Base-by-base conservation (phyloP, 2,113 vertebrate genomes). In the Saccopteryx leptura region DNA sequence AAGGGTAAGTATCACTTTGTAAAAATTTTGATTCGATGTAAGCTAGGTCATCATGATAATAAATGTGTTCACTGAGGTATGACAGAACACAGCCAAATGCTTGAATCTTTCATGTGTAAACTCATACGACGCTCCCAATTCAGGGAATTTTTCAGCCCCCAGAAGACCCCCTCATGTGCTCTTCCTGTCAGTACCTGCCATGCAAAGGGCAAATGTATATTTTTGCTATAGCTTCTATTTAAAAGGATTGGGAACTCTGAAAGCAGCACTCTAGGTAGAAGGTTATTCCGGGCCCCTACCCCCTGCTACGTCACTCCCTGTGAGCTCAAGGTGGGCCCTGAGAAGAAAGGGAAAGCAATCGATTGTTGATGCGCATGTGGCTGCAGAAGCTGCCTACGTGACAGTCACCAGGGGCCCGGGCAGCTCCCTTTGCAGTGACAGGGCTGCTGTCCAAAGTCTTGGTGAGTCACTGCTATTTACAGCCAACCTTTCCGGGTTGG, bases 401-500 rank as follows among this genome's bases (percentile, higher is more conserved):
- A 94, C 65, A 0, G 1, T 85, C 82, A 24, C 60, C 68, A 93
- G 93, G 31, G 17, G 78, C 80, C 63, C 3, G 11, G 66, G 61
- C 68, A 56, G 1, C 15, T 90, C 76, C 21, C 24, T 81, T 54
- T 80, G 79, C 79, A 97, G 56, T 33, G 93, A 52, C 96, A 93
- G 94, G 90, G 14, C 8, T 71, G 48, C 94, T 56, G 76, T 95
- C 83, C 80, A 96, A n/a, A 33, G n/a, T 95, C 97, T 60, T 72
- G 60, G 81, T 39, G 82, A 95, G 89, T 96, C 39, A 9, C 5
- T 74, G 87, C 97, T 98, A 97, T 97, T 98, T 98, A 93, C 91
- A 98, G 96, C 79, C 80, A 95, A 88, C 93, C 95, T 97, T 97
- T 97, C 82, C 26, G 3, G 90, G 93, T 33, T 39, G 63, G 31